These are phyloP conservation scores for Botia almorhae DNA, from an alignment of 2,797 vertebrate species.

Conservation along the genomic window DNA sequence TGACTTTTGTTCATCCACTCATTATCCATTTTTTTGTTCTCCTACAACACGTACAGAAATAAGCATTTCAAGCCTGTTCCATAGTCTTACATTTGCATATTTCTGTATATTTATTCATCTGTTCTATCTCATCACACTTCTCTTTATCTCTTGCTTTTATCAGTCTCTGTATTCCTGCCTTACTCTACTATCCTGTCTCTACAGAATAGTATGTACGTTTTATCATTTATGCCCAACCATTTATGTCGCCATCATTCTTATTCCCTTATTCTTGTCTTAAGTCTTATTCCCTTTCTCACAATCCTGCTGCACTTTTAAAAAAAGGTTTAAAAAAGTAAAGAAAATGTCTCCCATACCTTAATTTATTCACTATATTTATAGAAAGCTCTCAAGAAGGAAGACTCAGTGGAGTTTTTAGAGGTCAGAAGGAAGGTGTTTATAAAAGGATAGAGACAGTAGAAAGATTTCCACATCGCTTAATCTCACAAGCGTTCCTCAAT, in stretches of 20 bases:
- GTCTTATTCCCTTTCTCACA: slow-evolving; percentile 24
- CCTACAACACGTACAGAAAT: no score
- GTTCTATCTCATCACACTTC: not conserved
- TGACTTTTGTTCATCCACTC: no score
- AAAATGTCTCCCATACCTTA: slow-evolving; percentile 10
- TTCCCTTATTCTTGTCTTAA: no score
- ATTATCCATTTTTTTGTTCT: no score
- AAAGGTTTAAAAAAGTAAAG: slow-evolving; percentile 6
- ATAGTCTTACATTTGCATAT: not conserved
- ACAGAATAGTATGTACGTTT: slow-evolving; percentile 36
- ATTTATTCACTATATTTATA: slow-evolving; percentile 54
- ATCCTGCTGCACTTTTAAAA: slow-evolving; percentile 29
- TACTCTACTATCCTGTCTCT: not conserved
- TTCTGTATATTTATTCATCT: not conserved
- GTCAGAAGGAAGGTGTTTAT: slow-evolving; percentile 27
- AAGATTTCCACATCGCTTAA: slow-evolving; percentile 27
- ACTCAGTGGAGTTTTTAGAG: slow-evolving; percentile 17
- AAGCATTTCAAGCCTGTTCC: slow-evolving; percentile 2
- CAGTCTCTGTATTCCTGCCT: not conserved
- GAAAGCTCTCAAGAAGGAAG: slow-evolving; percentile 49
- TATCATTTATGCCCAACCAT: slow-evolving; percentile 42
- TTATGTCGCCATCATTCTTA: slow-evolving; percentile 26
- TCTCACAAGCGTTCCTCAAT: slow-evolving; percentile 10
- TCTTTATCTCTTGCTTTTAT: slow-evolving; percentile 11
- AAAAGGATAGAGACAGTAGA: slow-evolving; percentile 20